phyloP scores from a whole-genome alignment of 2,113 vertebrate species.

The Ceyx cyanopectus region DNA sequence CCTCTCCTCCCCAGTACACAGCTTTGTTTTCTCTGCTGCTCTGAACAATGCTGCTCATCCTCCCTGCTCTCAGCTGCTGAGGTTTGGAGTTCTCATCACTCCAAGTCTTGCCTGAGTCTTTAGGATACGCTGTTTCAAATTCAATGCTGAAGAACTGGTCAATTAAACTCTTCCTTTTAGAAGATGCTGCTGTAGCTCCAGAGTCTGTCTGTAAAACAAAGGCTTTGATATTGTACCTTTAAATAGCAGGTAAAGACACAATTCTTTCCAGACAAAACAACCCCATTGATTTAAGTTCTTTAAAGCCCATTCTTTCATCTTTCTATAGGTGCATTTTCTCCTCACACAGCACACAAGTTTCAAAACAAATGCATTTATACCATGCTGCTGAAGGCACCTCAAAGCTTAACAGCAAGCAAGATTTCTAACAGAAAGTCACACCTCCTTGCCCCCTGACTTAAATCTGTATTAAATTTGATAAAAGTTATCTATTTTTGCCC shows the following conservation, averaged over 20 bases:
- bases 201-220: constrained; percentile 79
- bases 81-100: background rate
- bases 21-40: background rate
- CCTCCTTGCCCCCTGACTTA: background rate
- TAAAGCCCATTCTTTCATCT: background rate
- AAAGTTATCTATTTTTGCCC: background rate
- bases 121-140: constrained; percentile 98
- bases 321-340: background rate
- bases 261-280: background rate
- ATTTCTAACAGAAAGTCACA: background rate
- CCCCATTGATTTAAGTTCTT: background rate
- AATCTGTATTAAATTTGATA: background rate
- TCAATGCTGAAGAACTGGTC: constrained; percentile 98
- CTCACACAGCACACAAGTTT: background rate
- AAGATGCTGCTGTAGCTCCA: constrained; percentile 76
- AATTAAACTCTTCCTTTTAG: constrained; percentile 96
- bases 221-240: background rate
- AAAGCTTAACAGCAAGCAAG: background rate
- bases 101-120: constrained; percentile 18
- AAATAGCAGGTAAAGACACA: background rate
- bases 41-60: background rate
- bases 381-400: background rate
- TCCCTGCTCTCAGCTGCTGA: background rate
- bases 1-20: background rate
- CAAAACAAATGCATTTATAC: background rate